Base-by-base conservation (phyloP, 1,140 invertebrate species). In the Maconellicoccus hirsutus region DNA sequence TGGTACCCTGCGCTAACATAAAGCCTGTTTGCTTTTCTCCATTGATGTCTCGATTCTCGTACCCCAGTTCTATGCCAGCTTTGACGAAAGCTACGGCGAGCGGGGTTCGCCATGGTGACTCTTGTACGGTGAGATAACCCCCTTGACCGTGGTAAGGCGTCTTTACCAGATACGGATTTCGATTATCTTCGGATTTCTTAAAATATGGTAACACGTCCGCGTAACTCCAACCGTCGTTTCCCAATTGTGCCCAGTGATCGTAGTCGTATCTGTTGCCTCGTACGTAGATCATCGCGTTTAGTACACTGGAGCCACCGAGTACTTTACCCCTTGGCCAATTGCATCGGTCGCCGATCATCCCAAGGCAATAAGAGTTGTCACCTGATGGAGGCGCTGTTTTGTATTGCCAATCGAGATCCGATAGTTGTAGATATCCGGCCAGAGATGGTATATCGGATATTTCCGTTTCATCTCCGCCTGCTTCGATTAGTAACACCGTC, bases 231-330 rank as follows among this genome's bases (percentile, higher is more conserved):
- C 93, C 93, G 0, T 82, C 79, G 74, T 96, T 96, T 0, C 95
- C 96, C 63, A 90, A 79, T 6, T 80, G 79, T 16, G 89, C 89
- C 96, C 96, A 98, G 8, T 88, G 82, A 77, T 98, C 93, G 80
- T 94, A 98, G 77, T 98, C 96, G 59, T 84, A 79, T 74, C 83
- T 86, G 77, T 98, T 96, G 23, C 96, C 96, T 59, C 96, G 85
- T 0, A 96, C 89, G 80, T 98, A 98, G 7, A 96, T 85, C 93
- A 96, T 96, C 0, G 93, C 93, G 79, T 98, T 98, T 0, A 98
- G 83, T 0, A 95, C 93, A 63, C 92, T 94, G 27, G 91, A 91
- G 14, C 96, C 96, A n/a, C 95, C 95, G 14, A 94, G 82, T 1
- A 94, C 91, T 78, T 89, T 92, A 23, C 91, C 92, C 71, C 91